Evolutionary conservation across 2,888 invertebrate species (phyloP).

Genomic region (Mesochorus sp.): DNA sequence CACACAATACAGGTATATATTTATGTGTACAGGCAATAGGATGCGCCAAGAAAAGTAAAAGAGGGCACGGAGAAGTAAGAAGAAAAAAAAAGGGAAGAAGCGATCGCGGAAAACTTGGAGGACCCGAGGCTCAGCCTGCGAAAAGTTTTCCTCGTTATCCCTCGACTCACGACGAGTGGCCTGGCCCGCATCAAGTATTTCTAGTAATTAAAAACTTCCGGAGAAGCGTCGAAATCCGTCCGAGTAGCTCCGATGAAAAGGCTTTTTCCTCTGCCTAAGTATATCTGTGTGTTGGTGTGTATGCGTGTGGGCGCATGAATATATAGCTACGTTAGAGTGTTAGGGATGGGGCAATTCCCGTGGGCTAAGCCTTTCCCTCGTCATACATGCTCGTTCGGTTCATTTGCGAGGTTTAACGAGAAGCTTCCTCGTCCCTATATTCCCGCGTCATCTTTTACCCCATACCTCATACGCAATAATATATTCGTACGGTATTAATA

Average conservation of each 20-base stretch:
- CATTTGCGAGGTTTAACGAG: constrained; percentile 62
- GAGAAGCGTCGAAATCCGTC: constrained; percentile 60
- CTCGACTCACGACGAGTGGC: constrained; percentile 64
- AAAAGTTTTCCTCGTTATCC: constrained; percentile 65
- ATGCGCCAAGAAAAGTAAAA: constrained; percentile 37
- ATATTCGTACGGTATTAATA: constrained; percentile 36
- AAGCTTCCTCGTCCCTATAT: constrained; percentile 36
- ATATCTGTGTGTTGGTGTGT: constrained; percentile 14
- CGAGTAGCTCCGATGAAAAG: constrained; percentile 63
- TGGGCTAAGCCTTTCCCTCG: constrained; percentile 9
- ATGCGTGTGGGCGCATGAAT: neutral
- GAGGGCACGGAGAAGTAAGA: constrained; percentile 26
- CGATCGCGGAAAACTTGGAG: constrained; percentile 58
- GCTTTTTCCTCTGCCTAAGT: constrained; percentile 29
- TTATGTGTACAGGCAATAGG: neutral
- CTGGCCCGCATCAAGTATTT: constrained; percentile 66
- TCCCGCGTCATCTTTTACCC: constrained; percentile 19
- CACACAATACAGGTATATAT: neutral
- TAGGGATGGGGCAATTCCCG: constrained; percentile 24
- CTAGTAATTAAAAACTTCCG: constrained; percentile 66
- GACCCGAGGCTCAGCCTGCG: constrained; percentile 49
- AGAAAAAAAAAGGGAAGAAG: constrained; percentile 31
- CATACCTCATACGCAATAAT: constrained; percentile 20
- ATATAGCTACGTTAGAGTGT: constrained; percentile 14
- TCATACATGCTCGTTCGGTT: constrained; percentile 53